These are phyloP conservation scores for Phenganax subtilis DNA, from an alignment of 92 coral and sea anemone species.

Conservation along the genomic window DNA sequence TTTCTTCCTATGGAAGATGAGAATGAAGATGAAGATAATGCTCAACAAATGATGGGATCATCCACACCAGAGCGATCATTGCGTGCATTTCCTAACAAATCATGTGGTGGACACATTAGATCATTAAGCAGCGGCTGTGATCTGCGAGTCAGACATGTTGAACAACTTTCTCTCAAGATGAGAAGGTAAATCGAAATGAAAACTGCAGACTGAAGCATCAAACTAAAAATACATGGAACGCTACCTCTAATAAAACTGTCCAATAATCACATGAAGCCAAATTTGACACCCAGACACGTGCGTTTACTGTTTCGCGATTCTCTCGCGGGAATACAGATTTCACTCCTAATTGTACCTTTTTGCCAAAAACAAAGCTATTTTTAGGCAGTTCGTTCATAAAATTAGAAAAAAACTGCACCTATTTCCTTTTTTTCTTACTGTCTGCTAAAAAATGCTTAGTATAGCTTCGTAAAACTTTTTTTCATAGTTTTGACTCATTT, in stretches of 20 bases:
- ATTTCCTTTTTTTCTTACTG: too few species aligned
- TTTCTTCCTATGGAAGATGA: constrained; percentile 46
- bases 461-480: too few species aligned
- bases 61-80: constrained; percentile 52
- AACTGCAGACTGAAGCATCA: not conserved
- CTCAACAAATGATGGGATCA: constrained; percentile 51
- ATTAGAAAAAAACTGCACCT: too few species aligned
- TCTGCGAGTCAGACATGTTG: constrained; percentile 62
- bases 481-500: too few species aligned
- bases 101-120: constrained; percentile 60
- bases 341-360: too few species aligned
- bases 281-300: not conserved
- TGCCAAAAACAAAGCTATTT: too few species aligned
- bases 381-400: too few species aligned
- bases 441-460: too few species aligned
- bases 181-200: constrained; percentile 58
- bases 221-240: not conserved
- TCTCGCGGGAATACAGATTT: too few species aligned
- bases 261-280: not conserved
- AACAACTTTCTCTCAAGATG: constrained; percentile 58
- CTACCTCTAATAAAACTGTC: not conserved
- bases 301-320: not conserved
- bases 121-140: constrained; percentile 96
- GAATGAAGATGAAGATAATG: constrained; percentile 54
- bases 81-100: constrained; percentile 20